Conservation (phyloP, 2,888 invertebrate genomes). For the Ellobium chinense region DNA sequence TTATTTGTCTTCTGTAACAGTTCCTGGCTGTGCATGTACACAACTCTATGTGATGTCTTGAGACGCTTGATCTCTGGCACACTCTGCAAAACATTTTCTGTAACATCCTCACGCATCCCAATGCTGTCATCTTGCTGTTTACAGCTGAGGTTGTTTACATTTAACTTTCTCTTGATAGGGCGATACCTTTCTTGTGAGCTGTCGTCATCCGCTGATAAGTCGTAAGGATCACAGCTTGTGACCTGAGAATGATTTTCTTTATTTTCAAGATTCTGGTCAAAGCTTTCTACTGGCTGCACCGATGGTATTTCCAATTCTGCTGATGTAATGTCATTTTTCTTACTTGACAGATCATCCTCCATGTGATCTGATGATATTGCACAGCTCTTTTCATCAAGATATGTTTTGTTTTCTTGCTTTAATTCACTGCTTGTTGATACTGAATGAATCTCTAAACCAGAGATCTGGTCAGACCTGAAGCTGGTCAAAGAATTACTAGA, state of each 20-base stretch:
- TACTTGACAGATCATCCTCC: no score
- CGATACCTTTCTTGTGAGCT: neutral
- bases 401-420: no score
- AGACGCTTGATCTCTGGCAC: neutral
- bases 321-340: no score
- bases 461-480: no score
- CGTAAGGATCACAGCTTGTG: neutral
- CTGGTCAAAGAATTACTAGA: no score
- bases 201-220: neutral
- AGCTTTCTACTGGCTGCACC: no score
- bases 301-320: no score
- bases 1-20: constrained; percentile 37
- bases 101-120: neutral
- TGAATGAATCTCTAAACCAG: no score
- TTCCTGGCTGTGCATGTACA: constrained; percentile 45
- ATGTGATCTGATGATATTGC: no score
- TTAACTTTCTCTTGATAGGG: neutral
- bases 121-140: neutral
- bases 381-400: no score
- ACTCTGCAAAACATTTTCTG: neutral
- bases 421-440: no score
- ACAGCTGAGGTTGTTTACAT: neutral
- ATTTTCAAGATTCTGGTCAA: no score
- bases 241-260: neutral
- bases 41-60: constrained; percentile 17